These are phyloP conservation scores for Phengaris arion DNA, from an alignment of 2,888 invertebrate genomes.

Conservation along the genomic window DNA sequence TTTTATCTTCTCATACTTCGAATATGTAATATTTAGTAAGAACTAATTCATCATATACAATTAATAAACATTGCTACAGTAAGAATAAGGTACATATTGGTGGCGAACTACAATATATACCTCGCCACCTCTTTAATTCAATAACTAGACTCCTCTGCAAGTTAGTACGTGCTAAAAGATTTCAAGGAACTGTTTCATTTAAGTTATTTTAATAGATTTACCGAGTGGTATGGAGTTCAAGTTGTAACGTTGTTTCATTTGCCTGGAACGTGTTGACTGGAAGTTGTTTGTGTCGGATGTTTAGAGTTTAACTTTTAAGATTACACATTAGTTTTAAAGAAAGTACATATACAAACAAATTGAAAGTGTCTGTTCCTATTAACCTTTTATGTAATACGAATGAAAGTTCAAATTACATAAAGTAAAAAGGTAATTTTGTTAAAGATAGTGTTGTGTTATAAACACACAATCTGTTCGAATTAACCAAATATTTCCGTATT, in stretches of 20 bases:
- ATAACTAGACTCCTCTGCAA: conserved; percentile 5
- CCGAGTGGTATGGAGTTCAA: conserved; percentile 35
- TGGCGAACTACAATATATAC: background rate
- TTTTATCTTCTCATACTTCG: too few species aligned
- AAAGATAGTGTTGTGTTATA: too few species aligned
- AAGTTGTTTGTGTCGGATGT: conserved; percentile 24
- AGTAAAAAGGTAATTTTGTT: too few species aligned
- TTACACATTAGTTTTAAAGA: conserved; percentile 16
- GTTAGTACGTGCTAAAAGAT: conserved; percentile 12
- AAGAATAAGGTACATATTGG: too few species aligned
- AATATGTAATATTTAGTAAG: too few species aligned
- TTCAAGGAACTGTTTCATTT: conserved; percentile 35
- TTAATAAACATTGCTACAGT: too few species aligned
- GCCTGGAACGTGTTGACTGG: conserved; percentile 35
- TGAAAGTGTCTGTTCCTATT: conserved; percentile 21
- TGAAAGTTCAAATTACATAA: too few species aligned
- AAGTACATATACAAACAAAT: background rate
- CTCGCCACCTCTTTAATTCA: background rate
- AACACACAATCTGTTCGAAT: too few species aligned
- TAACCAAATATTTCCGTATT: background rate
- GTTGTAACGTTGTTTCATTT: conserved; percentile 32
- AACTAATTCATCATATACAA: too few species aligned
- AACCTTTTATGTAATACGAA: background rate
- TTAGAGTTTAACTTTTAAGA: conserved; percentile 7
- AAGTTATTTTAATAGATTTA: conserved; percentile 40